Conservation (phyloP, 2,113 vertebrate genomes). For the Chionomys nivalis region DNA sequence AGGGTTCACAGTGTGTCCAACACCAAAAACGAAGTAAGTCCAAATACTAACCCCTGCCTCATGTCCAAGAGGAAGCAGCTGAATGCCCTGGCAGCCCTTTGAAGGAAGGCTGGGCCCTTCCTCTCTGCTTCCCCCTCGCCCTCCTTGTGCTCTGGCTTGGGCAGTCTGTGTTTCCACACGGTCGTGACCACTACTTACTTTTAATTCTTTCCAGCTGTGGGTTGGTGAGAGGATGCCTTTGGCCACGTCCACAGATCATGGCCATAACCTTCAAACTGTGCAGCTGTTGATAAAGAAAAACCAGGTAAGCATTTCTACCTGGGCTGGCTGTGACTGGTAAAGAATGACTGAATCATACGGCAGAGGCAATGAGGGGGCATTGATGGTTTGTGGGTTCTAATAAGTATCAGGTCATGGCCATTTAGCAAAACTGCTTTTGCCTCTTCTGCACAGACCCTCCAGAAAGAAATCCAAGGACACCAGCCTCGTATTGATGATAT, state of each 20-base stretch:
- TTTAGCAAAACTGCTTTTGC: neutral
- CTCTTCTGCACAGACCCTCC: conserved; percentile 89
- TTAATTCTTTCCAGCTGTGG: conserved; percentile 86
- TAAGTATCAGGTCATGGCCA: fast-evolving
- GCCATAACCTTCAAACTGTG: conserved; percentile 97
- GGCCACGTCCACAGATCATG: conserved; percentile 95
- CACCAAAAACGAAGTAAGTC: neutral
- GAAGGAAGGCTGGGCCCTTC: fast-evolving
- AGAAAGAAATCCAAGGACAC: conserved; percentile 98
- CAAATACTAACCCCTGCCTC: neutral
- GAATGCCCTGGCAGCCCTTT: neutral
- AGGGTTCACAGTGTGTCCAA: neutral
- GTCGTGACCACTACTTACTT: conserved; percentile 34
- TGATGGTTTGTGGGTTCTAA: neutral
- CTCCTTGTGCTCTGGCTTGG: neutral
- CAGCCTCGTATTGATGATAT: conserved; percentile 96
- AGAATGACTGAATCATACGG: neutral
- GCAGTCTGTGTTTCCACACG: neutral
- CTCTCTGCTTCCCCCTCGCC: neutral
- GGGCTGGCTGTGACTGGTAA: neutral
- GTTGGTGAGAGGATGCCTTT: conserved; percentile 95
- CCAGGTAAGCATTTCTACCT: conserved; percentile 87
- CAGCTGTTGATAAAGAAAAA: conserved; percentile 99
- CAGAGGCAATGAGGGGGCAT: neutral
- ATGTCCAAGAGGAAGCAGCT: fast-evolving